Percentiles rank a stretch among this genome's conserved stretches.
These are phyloP conservation scores for Sinocyclocheilus anophthalmus DNA, from an alignment of 2,113 vertebrate species.

Conservation along the genomic window DNA sequence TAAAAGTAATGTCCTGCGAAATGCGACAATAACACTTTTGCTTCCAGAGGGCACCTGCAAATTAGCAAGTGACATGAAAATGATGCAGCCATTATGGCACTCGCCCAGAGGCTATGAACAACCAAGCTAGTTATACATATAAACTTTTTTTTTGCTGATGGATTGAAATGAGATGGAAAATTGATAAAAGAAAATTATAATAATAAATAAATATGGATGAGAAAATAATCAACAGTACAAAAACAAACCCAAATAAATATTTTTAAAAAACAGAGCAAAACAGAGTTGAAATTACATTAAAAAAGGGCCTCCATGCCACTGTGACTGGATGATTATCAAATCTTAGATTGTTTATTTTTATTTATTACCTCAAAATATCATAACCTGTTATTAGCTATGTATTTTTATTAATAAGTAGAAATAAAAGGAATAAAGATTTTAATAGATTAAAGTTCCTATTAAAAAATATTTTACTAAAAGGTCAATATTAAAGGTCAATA, in stretches of 20 bases:
- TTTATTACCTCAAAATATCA: too few relatives aligned
- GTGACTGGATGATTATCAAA: neutral
- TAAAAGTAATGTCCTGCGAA: neutral
- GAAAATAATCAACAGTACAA: neutral
- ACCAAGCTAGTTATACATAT: neutral
- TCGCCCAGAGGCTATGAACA: neutral
- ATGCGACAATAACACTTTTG: neutral
- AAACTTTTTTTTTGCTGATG: neutral
- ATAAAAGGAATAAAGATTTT: too few relatives aligned
- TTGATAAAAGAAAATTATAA: too few relatives aligned
- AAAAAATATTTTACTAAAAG: neutral
- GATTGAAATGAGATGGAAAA: neutral
- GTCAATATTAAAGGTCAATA: neutral
- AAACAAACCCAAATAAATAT: neutral
- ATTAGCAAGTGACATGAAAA: constrained; percentile 20
- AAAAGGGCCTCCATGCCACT: neutral
- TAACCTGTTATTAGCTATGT: too few relatives aligned
- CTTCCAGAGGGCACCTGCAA: neutral
- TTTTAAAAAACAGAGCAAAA: too few relatives aligned
- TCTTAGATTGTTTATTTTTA: neutral
- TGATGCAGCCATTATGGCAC: constrained; percentile 23
- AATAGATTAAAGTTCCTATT: neutral
- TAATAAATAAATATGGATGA: neutral
- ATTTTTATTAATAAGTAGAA: neutral
- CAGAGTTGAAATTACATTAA: too few relatives aligned